These are phyloP conservation scores for Clarias platycephalus DNA, from an alignment of 2,797 vertebrate species.

Conservation along the genomic window DNA sequence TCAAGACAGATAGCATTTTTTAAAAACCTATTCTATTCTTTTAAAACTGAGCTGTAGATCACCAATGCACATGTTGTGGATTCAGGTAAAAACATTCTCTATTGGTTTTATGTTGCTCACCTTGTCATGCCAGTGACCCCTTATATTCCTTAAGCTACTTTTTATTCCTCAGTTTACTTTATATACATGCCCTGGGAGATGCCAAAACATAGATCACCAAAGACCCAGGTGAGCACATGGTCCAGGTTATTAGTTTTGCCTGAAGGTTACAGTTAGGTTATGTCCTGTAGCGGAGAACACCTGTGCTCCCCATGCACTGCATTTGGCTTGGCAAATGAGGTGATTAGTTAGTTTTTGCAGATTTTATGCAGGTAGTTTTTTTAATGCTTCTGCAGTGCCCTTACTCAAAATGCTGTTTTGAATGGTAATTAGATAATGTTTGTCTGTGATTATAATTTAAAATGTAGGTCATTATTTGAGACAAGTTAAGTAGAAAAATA, in stretches of 20 bases:
- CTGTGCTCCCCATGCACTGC: conserved; percentile 45
- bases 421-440: neutral
- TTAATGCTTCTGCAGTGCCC: neutral
- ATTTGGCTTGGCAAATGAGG: conserved; percentile 18
- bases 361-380: conserved; percentile 13
- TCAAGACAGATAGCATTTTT: neutral
- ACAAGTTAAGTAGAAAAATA: neutral
- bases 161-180: conserved; percentile 45
- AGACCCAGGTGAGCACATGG: conserved; percentile 49
- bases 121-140: conserved; percentile 45
- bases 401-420: neutral
- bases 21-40: neutral
- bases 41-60: neutral
- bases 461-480: neutral
- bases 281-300: conserved; percentile 54
- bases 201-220: conserved; percentile 53
- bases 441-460: neutral
- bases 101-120: conserved; percentile 41
- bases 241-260: conserved; percentile 47
- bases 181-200: conserved; percentile 32
- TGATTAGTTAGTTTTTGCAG: conserved; percentile 47
- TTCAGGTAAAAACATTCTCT: conserved; percentile 39
- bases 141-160: conserved; percentile 59
- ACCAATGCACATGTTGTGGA: conserved; percentile 30
- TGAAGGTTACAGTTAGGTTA: conserved; percentile 52